Base-by-base conservation (phyloP, 2,888 invertebrate genomes). In the Drosophila pseudotalamancana region DNA sequence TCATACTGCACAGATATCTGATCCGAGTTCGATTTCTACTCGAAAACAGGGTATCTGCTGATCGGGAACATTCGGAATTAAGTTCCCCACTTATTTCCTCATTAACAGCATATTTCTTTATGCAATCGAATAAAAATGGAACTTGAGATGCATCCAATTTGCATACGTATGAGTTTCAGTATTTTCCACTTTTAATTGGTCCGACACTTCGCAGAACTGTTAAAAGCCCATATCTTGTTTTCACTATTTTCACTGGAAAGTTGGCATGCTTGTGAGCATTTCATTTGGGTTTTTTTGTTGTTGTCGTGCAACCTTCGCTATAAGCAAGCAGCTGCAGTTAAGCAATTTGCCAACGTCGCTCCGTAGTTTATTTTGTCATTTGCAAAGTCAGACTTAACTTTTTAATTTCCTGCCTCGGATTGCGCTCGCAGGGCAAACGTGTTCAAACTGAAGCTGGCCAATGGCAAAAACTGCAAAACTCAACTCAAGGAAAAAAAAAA, bases 331-430 rank as follows among this genome's bases (percentile, higher is more conserved):
- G n/a, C 11, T 43, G 6, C 31, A 40, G 34, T n/a, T n/a, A 8
- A 19, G 31, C 31, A 51, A 42, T 51, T 51, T 49, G 27, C 51
- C 16, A n/a, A 12, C 5, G 16, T n/a, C 23, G 14, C 25, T 21
- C 34, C 2, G 14, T 18, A 39, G 53, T 74, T 74, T 62, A 39
- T 63, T 63, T 70, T 39, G 25, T 35, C 32, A 62, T 54, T 69
- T 56, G 49, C 23, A 35, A 51, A 73, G 53, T 69, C 32, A 1
- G 27, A 54, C 9, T 37, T 25, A 50, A 29, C 63, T 57, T 62
- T 72, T 72, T 70, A 57, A 72, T 72, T 72, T 72, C 53, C 71
- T 74, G 51, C 37, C 3, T 18, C 8, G 29, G 16, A 25, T 25
- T 35, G 35, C 34, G 25, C 12, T 12, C 25, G 6, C 27, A 51